A percentile compares a stretch with the other conserved stretches of the same genome.
phyloP scores from a whole-genome alignment of 2,888 invertebrate species.

The Drosophila suboccidentalis region DNA sequence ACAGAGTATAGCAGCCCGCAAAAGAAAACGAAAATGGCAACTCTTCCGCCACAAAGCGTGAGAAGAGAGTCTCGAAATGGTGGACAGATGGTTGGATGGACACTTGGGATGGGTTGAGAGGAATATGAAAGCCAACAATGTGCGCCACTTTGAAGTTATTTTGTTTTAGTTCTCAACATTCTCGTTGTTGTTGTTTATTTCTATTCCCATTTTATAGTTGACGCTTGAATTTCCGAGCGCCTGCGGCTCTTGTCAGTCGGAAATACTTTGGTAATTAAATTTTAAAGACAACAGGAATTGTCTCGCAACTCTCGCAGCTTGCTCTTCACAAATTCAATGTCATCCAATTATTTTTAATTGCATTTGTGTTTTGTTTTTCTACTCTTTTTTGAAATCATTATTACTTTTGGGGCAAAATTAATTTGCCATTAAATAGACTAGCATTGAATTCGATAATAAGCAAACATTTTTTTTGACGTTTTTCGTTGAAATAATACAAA shows the following conservation, averaged over 20 bases:
- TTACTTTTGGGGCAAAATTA: conserved; percentile 38
- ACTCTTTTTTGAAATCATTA: conserved; percentile 32
- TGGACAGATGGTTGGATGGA: neutral
- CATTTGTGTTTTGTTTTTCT: conserved; percentile 37
- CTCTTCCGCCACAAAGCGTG: conserved; percentile 62
- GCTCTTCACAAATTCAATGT: conserved; percentile 44
- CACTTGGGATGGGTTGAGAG: neutral
- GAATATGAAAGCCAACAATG: conserved; percentile 44
- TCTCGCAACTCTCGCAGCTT: conserved; percentile 8
- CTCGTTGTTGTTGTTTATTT: conserved; percentile 46
- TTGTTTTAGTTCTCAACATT: conserved; percentile 33
- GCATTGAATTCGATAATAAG: conserved; percentile 53
- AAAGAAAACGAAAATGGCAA: conserved; percentile 73
- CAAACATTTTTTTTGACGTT: conserved; percentile 26
- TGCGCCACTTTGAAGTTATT: conserved; percentile 60
- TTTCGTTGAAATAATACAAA: conserved; percentile 43
- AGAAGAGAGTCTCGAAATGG: neutral
- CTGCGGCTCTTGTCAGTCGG: conserved; percentile 52
- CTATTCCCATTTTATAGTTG: conserved; percentile 65
- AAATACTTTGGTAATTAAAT: conserved; percentile 75
- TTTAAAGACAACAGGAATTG: conserved; percentile 63
- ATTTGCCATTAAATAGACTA: conserved; percentile 50
- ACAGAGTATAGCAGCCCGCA: conserved; percentile 42
- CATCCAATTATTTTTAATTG: conserved; percentile 69
- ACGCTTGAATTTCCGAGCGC: conserved; percentile 69